These are phyloP conservation scores for Acipenser transmontanus DNA, from an alignment of 2,797 vertebrate genomes.

Conservation along the genomic window DNA sequence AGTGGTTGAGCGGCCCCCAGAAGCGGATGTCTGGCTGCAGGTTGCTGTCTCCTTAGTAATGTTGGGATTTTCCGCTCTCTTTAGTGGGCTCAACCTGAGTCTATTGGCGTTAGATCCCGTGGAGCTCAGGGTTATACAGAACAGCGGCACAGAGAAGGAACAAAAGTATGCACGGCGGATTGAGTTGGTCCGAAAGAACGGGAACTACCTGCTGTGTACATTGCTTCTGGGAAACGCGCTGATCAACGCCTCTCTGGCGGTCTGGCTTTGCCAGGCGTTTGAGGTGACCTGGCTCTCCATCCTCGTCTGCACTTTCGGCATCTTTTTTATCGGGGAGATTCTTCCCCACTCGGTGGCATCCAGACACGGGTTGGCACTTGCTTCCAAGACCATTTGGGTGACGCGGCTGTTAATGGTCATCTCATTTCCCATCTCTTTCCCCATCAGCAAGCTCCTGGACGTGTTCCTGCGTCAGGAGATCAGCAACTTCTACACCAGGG, in stretches of 20 bases:
- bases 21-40: constrained; percentile 71
- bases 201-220: constrained; percentile 88
- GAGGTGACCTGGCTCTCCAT: constrained; percentile 76
- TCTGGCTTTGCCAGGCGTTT: constrained; percentile 81
- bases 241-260: constrained; percentile 83
- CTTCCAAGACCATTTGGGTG: constrained; percentile 83
- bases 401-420: constrained; percentile 86
- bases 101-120: constrained; percentile 88
- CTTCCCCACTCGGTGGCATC: constrained; percentile 89
- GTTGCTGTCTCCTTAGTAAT: constrained; percentile 75
- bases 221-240: constrained; percentile 85
- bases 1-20: constrained; percentile 63
- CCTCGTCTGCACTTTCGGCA: constrained; percentile 75
- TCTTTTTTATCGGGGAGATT: constrained; percentile 89
- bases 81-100: constrained; percentile 87
- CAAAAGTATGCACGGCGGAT: constrained; percentile 84
- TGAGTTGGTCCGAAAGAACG: constrained; percentile 84
- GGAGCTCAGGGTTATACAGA: constrained; percentile 86
- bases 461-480: constrained; percentile 87
- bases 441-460: constrained; percentile 87
- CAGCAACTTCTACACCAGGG: constrained; percentile 87
- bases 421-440: constrained; percentile 86
- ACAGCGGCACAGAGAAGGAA: constrained; percentile 87
- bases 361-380: constrained; percentile 88
- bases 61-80: constrained; percentile 77